Base-by-base conservation (phyloP, 2,888 invertebrate genomes). In the Scaptomyza tumidula region DNA sequence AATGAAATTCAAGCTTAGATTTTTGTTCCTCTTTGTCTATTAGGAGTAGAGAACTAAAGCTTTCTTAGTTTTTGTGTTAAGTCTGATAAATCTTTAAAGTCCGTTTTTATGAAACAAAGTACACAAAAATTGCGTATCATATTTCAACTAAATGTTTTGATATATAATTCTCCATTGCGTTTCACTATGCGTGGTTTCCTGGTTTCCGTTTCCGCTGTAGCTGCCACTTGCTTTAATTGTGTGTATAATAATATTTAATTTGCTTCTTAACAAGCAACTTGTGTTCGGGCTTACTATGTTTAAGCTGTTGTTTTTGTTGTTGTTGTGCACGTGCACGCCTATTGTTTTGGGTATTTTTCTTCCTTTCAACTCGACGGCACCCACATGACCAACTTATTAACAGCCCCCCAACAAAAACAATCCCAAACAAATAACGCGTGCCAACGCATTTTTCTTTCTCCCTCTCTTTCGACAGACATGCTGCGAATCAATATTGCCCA, bases 371-470 rank as follows among this genome's bases (percentile, higher is more conserved):
- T 60, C 57, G 54, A 58, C 56, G 54, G 50, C 78, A 60, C 44
- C 61, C 70, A 54, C 84, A 63, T 45, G 67, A 31, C 57, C 71
- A 71, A 81, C 78, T 75, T 86, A 80, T 86, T 86, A 80, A 67
- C 58, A 84, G 63, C 75, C 69, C 69, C n/a, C n/a, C n/a, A n/a
- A n/a, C n/a, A 67, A 84, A 67, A 78, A 67, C 68, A 84, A 54
- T 52, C 45, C 61, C 53, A 37, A 35, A 60, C 67, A 77, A 80
- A 63, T 57, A 66, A 54, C 48, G 16, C 4, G 31, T 6, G n/a
- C 24, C 24, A 24, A 24, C 24, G 24, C 24, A 37, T 11, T 6
- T 37, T n/a, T 6, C n/a, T 2, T 7, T 39, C 9, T 14, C 14
- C 0, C 39, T 14, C 14, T 39, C n/a, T 39, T 6, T 3, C 24